Evolutionary conservation across 2,888 invertebrate species (phyloP).

Genomic region (Caenorhabditis zanzibari): DNA sequence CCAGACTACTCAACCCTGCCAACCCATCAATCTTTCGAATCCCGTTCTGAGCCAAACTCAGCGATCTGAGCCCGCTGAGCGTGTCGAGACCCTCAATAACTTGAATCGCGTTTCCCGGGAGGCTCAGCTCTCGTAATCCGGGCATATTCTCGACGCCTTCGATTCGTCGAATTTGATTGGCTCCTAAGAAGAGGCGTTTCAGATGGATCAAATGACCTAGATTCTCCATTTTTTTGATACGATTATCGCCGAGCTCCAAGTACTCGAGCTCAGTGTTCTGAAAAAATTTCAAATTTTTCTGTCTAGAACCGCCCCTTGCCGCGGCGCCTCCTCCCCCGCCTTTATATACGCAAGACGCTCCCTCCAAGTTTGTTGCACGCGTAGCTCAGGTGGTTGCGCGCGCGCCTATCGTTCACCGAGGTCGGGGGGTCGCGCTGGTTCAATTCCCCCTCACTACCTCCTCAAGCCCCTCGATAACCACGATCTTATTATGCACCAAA

Average conservation of each 20-base stretch:
- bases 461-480: constrained; percentile 84
- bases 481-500: constrained; percentile 85
- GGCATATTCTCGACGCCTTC: constrained; percentile 77
- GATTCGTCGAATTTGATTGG: constrained; percentile 94
- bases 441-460: constrained; percentile 85
- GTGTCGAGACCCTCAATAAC: constrained; percentile 88
- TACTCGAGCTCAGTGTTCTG: constrained; percentile 87
- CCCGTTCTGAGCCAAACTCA: constrained; percentile 96
- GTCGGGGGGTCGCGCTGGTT: no score
- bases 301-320: no score
- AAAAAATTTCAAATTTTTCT: constrained; percentile 25
- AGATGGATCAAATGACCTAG: constrained; percentile 54
- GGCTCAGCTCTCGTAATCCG: constrained; percentile 63
- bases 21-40: constrained; percentile 87
- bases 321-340: no score
- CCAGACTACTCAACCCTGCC: constrained; percentile 14
- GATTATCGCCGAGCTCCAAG: constrained; percentile 96
- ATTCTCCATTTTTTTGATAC: constrained; percentile 86
- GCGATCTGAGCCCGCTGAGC: constrained; percentile 89
- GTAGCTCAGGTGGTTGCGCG: no score
- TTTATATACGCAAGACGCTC: no score
- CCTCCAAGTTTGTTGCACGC: no score
- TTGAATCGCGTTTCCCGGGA: constrained; percentile 69
- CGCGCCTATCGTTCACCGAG: no score
- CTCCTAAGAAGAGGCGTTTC: constrained; percentile 90